phyloP scores from a whole-genome alignment of 1,140 invertebrate genomes.

The Colletes gigas region DNA sequence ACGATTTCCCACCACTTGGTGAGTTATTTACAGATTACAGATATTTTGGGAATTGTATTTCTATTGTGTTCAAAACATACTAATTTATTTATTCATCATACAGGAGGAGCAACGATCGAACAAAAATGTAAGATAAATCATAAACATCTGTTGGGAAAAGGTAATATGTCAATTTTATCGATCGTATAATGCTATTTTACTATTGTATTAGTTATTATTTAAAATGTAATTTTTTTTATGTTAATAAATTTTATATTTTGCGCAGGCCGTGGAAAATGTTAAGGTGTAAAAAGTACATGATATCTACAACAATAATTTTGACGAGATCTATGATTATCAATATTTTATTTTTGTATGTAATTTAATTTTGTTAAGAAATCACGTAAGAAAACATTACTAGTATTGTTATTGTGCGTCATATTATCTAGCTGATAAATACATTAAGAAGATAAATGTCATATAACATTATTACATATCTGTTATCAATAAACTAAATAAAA shows the following conservation, averaged over 20 bases:
- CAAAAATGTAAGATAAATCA: not conserved
- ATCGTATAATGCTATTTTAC: not conserved
- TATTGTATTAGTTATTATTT: not conserved
- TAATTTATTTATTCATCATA: not conserved
- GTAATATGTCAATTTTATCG: not conserved
- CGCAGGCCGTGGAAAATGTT: not conserved
- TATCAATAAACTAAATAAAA: too few relatives aligned
- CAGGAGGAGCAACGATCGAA: not conserved
- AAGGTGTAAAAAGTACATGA: not conserved
- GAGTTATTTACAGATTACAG: too few relatives aligned
- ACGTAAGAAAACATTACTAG: too few relatives aligned
- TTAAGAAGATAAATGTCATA: too few relatives aligned
- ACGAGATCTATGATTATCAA: too few relatives aligned
- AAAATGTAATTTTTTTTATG: not conserved
- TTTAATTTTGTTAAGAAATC: too few relatives aligned
- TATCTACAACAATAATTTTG: not conserved
- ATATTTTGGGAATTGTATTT: too few relatives aligned
- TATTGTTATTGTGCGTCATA: too few relatives aligned
- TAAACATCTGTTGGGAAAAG: not conserved
- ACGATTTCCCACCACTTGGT: slow-evolving; percentile 18
- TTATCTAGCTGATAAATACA: too few relatives aligned
- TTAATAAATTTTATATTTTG: not conserved
- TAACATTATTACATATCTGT: too few relatives aligned
- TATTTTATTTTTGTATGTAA: too few relatives aligned
- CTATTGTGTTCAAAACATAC: not conserved